Percentiles rank a stretch among this genome's conserved stretches.
Conservation (phyloP, 1,140 invertebrate species). For the Cotesia typhae region DNA sequence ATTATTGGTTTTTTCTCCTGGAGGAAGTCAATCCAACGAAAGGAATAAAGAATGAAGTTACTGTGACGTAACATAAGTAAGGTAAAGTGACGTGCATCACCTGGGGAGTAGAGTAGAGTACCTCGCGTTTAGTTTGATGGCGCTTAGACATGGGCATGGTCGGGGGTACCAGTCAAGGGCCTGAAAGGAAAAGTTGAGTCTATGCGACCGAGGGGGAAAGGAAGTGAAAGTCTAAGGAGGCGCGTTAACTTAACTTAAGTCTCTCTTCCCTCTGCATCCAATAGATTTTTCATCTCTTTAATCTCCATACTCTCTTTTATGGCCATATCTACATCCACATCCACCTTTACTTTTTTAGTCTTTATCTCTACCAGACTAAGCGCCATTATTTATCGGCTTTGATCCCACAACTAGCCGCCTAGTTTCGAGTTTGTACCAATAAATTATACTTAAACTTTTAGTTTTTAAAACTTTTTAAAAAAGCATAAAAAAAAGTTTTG, state of each 20-base stretch:
- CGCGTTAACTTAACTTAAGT: slow-evolving; percentile 41
- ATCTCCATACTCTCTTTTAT: slow-evolving; percentile 21
- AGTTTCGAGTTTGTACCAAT: too few relatives aligned
- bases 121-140: slow-evolving; percentile 35
- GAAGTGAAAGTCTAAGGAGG: slow-evolving; percentile 65
- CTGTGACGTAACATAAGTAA: not conserved
- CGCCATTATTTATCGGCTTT: too few relatives aligned
- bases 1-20: too few relatives aligned
- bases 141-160: slow-evolving; percentile 50
- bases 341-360: too few relatives aligned
- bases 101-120: not conserved
- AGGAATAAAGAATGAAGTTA: not conserved
- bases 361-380: too few relatives aligned
- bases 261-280: slow-evolving; percentile 48
- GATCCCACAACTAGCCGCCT: too few relatives aligned
- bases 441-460: too few relatives aligned
- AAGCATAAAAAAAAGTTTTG: too few relatives aligned
- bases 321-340: not conserved
- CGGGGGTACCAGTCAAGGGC: slow-evolving; percentile 56
- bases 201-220: slow-evolving; percentile 56
- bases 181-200: slow-evolving; percentile 66
- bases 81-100: not conserved
- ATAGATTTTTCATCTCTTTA: slow-evolving; percentile 49
- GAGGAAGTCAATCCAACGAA: not conserved
- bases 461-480: too few relatives aligned